A percentile compares a stretch with the other conserved stretches of the same genome.
Conservation (phyloP, 1,140 invertebrate species). For the Anadara kagoshimensis region DNA sequence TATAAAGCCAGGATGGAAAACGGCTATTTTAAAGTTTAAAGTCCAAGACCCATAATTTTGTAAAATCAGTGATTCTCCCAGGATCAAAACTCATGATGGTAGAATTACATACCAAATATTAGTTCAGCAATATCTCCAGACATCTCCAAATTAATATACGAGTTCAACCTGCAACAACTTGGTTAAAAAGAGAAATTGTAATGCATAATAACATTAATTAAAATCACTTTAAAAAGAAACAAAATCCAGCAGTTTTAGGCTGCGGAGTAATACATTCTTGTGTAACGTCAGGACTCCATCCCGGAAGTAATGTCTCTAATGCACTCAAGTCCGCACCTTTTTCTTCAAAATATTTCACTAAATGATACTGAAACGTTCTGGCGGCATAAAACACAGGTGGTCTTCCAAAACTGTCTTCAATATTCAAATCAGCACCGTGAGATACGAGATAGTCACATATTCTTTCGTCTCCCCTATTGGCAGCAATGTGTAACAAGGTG, state of each 20-base stretch:
- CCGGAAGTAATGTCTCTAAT: conserved; percentile 3
- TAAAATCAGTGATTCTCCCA: too few relatives aligned
- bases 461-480: conserved; percentile 51
- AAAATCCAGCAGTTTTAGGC: conserved; percentile 35
- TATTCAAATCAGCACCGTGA: conserved; percentile 48
- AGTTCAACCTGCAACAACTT: too few relatives aligned
- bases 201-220: too few relatives aligned
- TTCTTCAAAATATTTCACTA: conserved; percentile 42
- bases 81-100: too few relatives aligned
- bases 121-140: too few relatives aligned
- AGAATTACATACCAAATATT: too few relatives aligned
- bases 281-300: conserved; percentile 7
- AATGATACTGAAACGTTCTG: conserved; percentile 19
- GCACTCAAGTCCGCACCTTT: conserved; percentile 40
- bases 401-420: conserved; percentile 46
- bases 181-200: too few relatives aligned
- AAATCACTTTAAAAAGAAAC: conserved; percentile 37
- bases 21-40: too few relatives aligned
- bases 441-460: conserved; percentile 52
- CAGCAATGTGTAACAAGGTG: conserved; percentile 54
- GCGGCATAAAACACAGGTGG: conserved; percentile 54
- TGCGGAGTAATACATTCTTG: conserved; percentile 47
- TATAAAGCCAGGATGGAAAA: too few relatives aligned
- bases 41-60: too few relatives aligned
- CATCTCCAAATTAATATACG: too few relatives aligned